These are phyloP conservation scores for Sylvia borin DNA, from an alignment of 2,797 vertebrate species.

Conservation along the genomic window DNA sequence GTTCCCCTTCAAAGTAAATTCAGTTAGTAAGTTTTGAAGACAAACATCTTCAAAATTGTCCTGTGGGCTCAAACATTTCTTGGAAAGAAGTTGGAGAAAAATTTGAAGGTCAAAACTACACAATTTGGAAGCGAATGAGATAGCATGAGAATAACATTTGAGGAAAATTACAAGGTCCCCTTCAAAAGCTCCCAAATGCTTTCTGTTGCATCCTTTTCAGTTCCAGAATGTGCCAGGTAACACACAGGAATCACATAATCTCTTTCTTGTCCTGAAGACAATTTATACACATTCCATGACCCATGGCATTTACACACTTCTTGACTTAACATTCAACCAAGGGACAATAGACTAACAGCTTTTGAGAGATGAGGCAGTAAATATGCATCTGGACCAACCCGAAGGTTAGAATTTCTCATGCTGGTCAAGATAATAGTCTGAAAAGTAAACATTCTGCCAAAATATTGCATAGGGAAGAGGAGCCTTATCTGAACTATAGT, in stretches of 20 bases:
- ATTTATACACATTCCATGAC: background rate
- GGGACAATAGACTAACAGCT: background rate
- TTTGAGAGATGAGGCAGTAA: background rate
- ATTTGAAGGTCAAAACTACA: background rate
- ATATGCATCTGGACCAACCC: background rate
- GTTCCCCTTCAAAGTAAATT: conserved; percentile 31
- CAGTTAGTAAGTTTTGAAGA: conserved; percentile 33
- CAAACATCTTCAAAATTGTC: conserved; percentile 51
- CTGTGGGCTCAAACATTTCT: background rate
- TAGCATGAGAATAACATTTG: background rate
- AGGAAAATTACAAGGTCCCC: background rate
- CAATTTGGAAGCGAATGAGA: background rate
- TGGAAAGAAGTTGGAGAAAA: conserved; percentile 10
- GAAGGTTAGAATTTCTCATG: background rate
- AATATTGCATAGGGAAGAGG: background rate
- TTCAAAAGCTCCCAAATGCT: background rate
- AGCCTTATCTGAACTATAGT: background rate
- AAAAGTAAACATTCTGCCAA: background rate
- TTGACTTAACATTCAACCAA: background rate
- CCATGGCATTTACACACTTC: background rate
- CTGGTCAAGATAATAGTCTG: background rate
- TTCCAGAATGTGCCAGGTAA: background rate
- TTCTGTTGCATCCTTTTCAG: background rate
- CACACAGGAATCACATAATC: background rate
- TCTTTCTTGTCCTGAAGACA: background rate